phyloP scores from a whole-genome alignment of 2,888 invertebrate species.

The Seira ritae region DNA sequence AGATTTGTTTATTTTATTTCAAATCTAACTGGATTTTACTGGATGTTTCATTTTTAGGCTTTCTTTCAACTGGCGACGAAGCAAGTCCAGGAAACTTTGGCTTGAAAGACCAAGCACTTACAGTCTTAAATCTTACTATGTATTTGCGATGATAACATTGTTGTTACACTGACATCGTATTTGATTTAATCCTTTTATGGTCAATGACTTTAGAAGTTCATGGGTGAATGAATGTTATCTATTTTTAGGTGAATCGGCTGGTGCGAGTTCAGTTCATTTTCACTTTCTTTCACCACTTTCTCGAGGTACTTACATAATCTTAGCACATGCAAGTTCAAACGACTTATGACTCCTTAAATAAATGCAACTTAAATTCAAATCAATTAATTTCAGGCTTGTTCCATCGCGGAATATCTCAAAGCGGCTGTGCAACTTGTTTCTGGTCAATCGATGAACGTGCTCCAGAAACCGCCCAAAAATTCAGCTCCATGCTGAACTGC shows the following conservation, averaged over 20 bases:
- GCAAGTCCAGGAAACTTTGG: constrained; percentile 58
- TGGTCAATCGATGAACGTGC: constrained; percentile 70
- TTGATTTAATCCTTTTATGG: too few relatives aligned
- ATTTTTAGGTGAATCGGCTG: constrained; percentile 51
- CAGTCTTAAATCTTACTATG: too few relatives aligned
- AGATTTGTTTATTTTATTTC: too few relatives aligned
- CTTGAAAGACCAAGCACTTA: constrained; percentile 48
- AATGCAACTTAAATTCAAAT: background rate
- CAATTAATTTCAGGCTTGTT: constrained; percentile 58
- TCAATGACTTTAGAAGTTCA: too few relatives aligned
- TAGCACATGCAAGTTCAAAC: background rate
- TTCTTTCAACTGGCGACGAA: constrained; percentile 56
- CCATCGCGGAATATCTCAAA: constrained; percentile 68
- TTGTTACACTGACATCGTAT: too few relatives aligned
- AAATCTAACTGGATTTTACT: too few relatives aligned
- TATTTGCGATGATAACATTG: too few relatives aligned
- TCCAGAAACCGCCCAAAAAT: constrained; percentile 43
- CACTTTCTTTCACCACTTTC: constrained; percentile 59
- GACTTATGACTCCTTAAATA: too few relatives aligned
- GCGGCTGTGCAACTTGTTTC: constrained; percentile 70
- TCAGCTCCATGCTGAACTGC: constrained; percentile 59
- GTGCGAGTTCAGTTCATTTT: constrained; percentile 47
- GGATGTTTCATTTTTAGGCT: too few relatives aligned
- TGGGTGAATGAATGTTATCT: too few relatives aligned
- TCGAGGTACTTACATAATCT: constrained; percentile 37